Evolutionary conservation across 2,113 vertebrate species (phyloP).

Genomic region (Phrynosoma blainvillii): DNA sequence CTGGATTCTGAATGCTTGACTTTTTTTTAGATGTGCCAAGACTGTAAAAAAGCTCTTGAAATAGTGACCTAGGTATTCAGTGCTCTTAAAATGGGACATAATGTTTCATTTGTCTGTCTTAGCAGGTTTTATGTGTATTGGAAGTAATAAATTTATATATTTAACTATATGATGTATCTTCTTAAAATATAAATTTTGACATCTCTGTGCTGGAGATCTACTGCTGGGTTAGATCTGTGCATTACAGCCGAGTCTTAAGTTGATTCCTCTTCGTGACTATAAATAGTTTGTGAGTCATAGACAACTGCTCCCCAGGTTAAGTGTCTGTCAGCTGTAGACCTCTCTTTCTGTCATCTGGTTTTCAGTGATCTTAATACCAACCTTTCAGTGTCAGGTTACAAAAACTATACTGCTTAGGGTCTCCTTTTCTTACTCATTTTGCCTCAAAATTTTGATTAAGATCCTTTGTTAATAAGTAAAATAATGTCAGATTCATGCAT

Average conservation of each 20-base stretch:
- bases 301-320: conserved; percentile 37
- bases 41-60: background rate
- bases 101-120: background rate
- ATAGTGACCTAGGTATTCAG: background rate
- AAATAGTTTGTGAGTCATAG: conserved; percentile 38
- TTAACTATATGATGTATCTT: background rate
- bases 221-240: conserved; percentile 16
- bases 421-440: background rate
- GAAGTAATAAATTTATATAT: background rate
- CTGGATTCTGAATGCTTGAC: background rate
- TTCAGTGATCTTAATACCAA: conserved; percentile 23
- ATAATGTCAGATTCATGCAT: background rate
- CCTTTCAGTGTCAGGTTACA: conserved; percentile 17
- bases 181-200: background rate
- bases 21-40: background rate
- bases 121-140: background rate
- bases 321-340: conserved; percentile 32
- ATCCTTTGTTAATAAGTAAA: background rate
- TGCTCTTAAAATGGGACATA: background rate
- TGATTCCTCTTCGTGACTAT: conserved; percentile 21
- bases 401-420: background rate
- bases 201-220: background rate
- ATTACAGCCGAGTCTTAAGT: conserved; percentile 25
- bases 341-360: conserved; percentile 27
- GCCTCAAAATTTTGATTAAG: background rate